Base-by-base conservation (phyloP, 2,797 vertebrate species). In the Eulemur rubriventer region DNA sequence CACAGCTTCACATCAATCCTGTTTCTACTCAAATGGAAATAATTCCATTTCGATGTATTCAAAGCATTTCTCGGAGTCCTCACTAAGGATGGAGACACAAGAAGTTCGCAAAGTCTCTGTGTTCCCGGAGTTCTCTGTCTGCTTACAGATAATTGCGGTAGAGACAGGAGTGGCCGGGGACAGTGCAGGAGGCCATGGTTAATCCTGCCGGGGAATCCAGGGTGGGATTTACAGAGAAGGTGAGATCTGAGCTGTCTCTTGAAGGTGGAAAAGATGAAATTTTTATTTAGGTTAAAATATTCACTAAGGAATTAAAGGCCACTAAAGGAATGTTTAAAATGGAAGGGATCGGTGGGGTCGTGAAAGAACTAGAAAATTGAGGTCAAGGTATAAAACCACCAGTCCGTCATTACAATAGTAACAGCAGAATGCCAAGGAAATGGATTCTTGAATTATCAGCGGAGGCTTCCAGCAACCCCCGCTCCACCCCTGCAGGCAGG, bases 211-310 rank as follows among this genome's bases (percentile, higher is more conserved):
- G 55, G 81, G 61, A 79, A 90, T 75, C 84, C 83, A 76, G 82
- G 80, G 75, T 55, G 95, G 86, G 84, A 93, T 73, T 96, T 70
- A 83, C 65, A 89, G 75, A 81, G 83, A 92, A 96, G 89, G 86
- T 83, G 55, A 87, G 75, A 96, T 41, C 75, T 20, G 65, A 96
- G 70, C 93, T 52, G 46, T 76, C 52, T 89, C 70, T 93, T 85
- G 11, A 94, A 94, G 43, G 85, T 55, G n/a, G 50, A 93, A 86
- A 82, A 89, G 78, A 94, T 97, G 83, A 94, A 94, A 87, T 52
- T 96, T 96, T 95, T 97, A 97, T 97, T 96, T 96, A 97, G 97
- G 95, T 96, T 97, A 96, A 97, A 95, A 97, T 91, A 96, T 91
- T 94, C 96, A 95, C 96, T 76, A 59, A 78, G 91, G 96, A 97